Conservation (phyloP, 2,888 invertebrate genomes). For the Polydesmus complanatus region DNA sequence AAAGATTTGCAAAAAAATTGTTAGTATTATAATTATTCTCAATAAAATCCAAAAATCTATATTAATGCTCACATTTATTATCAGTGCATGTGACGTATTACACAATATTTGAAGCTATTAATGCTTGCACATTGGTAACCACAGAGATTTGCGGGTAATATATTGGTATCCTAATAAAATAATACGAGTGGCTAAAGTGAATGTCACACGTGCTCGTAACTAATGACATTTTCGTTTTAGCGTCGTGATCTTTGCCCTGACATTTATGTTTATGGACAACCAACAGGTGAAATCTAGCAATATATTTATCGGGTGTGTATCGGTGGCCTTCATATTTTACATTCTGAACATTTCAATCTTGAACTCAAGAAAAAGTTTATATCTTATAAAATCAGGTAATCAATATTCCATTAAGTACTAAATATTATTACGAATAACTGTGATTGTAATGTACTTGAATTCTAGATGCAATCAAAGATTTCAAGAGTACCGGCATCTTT, state of each 20-base stretch:
- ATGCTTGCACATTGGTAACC: neutral
- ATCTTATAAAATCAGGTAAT: too few species aligned
- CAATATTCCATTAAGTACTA: too few species aligned
- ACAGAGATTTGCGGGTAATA: neutral
- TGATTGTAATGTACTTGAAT: neutral
- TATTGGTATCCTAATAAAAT: neutral
- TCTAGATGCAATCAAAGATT: constrained; percentile 37
- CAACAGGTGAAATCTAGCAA: too few species aligned
- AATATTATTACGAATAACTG: neutral
- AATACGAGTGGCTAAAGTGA: neutral
- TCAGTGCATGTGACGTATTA: neutral
- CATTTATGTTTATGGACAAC: too few species aligned
- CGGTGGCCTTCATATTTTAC: too few species aligned
- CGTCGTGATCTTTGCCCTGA: constrained; percentile 1
- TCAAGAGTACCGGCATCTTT: constrained; percentile 66
- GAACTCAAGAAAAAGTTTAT: too few species aligned
- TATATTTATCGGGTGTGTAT: too few species aligned
- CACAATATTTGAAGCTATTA: neutral
- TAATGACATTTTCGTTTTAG: neutral
- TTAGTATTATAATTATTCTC: constrained; percentile 4
- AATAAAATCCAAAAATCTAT: neutral
- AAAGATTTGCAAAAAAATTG: constrained; percentile 66
- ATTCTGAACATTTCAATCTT: too few species aligned
- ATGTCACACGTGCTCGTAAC: neutral
- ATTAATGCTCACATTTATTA: neutral